These are phyloP conservation scores for Gastrophryne carolinensis DNA, from an alignment of 2,797 vertebrate genomes.

Conservation along the genomic window DNA sequence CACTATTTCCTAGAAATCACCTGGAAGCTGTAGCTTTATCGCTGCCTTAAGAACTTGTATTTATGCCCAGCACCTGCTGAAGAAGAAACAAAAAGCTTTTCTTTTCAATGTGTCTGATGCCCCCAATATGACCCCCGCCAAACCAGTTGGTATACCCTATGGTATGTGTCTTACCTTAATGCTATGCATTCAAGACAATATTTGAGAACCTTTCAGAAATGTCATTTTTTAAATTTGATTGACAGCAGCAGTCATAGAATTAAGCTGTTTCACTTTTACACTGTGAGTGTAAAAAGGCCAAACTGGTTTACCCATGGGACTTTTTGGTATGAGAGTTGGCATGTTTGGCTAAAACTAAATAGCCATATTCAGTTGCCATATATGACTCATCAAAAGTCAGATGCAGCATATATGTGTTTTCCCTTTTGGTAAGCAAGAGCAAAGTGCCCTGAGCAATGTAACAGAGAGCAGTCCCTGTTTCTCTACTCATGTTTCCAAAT, in stretches of 20 bases:
- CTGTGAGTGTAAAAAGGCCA: background rate
- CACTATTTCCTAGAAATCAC: too few species aligned
- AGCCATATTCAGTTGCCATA: too few species aligned
- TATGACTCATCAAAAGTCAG: too few species aligned
- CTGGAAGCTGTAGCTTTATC: too few species aligned
- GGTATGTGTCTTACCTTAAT: conserved; percentile 19
- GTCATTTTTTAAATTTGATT: conserved; percentile 28
- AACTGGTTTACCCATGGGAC: background rate
- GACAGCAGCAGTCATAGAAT: conserved; percentile 21
- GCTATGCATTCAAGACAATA: conserved; percentile 10
- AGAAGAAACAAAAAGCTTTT: background rate
- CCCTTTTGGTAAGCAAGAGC: too few species aligned
- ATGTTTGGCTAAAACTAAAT: too few species aligned
- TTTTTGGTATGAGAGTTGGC: too few species aligned
- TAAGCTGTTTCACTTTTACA: conserved; percentile 23
- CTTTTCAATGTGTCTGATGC: background rate
- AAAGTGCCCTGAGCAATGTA: too few species aligned
- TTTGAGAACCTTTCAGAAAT: conserved; percentile 40
- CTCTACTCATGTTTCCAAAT: too few species aligned
- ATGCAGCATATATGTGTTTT: too few species aligned
- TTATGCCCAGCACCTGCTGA: background rate
- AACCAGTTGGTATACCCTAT: conserved; percentile 11
- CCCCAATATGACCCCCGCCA: conserved; percentile 6
- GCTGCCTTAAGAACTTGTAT: background rate
- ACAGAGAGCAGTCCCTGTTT: too few species aligned